Base-by-base conservation (phyloP, 2,797 vertebrate species). In the Bradypodion pumilum region DNA sequence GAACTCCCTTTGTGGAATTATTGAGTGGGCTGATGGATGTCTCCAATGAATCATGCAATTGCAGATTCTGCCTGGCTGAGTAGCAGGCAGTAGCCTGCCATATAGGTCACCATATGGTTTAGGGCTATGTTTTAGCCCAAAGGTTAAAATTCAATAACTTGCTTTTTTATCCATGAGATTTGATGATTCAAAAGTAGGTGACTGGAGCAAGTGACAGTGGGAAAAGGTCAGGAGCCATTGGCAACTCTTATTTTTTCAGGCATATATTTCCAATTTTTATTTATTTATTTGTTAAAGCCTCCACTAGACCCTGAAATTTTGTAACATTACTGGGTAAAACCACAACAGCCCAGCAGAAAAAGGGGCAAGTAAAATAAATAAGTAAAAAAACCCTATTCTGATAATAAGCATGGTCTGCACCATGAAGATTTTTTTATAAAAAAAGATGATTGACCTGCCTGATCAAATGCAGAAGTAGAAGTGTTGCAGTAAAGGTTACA, bases 71-170 rank as follows among this genome's bases (percentile, higher is more conserved):
- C 82, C 87, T 87, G 89, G 79, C 84, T 81, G 56, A 83, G 86
- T 90, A 91, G 56, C 0, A 63, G 85, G 76, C 86, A 88, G 69
- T 59, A 49, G 69, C 75, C 69, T 84, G 73, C 83, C 89, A 93
- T 91, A 70, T 92, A 92, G 92, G 91, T 89, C 90, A 91, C 74
- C 68, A 46, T 81, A 65, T 87, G 0, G 87, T 91, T 89, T 59
- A 89, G 73, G 92, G 90, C 83, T 91, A 91, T 72, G 69, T 86
- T 82, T 89, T 74, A 63, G 74, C 83, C 73, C 87, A 89, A 29
- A 87, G 81, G 81, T 91, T 19, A 1, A 68, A 73, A 89, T 87
- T 75, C 72, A 88, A n/a, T 19, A 3, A 1, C 0, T 49, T 0
- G 0, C 16, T 69, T 85, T 75, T 77, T 86, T 74, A 42, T 84